A percentile compares a stretch with the other conserved stretches of the same genome.
Evolutionary conservation across 1,140 invertebrate genomes (phyloP).

Genomic region (Heliconius himera): DNA sequence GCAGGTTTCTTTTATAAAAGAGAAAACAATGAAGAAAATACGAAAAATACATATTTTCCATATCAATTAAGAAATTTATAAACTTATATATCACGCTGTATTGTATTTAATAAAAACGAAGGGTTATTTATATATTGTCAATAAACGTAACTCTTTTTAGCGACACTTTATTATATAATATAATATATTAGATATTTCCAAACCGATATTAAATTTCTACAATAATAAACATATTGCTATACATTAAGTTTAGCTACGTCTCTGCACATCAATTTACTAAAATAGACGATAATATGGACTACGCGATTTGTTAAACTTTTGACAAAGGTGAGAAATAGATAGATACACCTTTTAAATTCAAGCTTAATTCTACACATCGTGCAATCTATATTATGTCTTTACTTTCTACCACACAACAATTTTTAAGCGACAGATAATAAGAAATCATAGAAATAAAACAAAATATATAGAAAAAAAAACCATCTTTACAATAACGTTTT

Average conservation of each 20-base stretch:
- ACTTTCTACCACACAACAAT: constrained; percentile 60
- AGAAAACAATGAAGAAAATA: too few species aligned
- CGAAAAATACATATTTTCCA: too few species aligned
- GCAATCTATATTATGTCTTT: constrained; percentile 35
- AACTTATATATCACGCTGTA: too few species aligned
- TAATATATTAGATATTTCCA: constrained; percentile 45
- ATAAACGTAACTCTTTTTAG: not conserved
- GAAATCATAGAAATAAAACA: not conserved
- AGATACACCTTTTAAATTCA: constrained; percentile 16
- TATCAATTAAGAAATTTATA: too few species aligned
- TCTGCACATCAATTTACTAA: constrained; percentile 36
- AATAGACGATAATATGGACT: constrained; percentile 26
- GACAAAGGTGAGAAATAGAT: constrained; percentile 4
- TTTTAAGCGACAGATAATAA: constrained; percentile 38
- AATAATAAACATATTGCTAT: constrained; percentile 63
- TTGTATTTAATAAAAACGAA: too few species aligned
- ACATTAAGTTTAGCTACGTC: constrained; percentile 58
- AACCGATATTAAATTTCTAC: constrained; percentile 72
- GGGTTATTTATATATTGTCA: not conserved
- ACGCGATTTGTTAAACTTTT: constrained; percentile 35
- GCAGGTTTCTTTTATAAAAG: too few species aligned
- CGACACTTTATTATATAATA: too few species aligned
- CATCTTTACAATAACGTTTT: not conserved
- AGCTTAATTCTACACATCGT: constrained; percentile 20
- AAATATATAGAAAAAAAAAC: not conserved